phyloP scores from a whole-genome alignment of 1,140 invertebrate species.

The Pseudomyrmex concolor region DNA sequence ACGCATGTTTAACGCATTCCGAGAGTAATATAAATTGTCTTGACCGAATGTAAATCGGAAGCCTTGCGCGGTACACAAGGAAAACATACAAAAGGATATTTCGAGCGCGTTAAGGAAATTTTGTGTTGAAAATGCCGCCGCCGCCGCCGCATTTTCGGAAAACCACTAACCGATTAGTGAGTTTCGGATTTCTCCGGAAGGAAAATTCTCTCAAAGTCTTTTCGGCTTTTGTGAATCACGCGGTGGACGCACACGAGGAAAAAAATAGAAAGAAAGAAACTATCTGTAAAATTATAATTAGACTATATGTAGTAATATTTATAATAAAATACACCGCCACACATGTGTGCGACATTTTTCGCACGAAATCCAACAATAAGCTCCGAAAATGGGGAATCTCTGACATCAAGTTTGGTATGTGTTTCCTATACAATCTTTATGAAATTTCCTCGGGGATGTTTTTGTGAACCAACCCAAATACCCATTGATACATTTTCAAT shows the following conservation, averaged over 20 bases:
- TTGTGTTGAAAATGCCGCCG: too few relatives aligned
- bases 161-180: not conserved
- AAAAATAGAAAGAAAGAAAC: too few relatives aligned
- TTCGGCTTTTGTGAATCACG: not conserved
- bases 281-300: too few relatives aligned
- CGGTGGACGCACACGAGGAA: not conserved
- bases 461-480: not conserved
- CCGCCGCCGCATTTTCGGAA: conserved; percentile 16
- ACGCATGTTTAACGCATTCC: not conserved
- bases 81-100: conserved; percentile 25
- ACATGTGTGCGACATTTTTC: not conserved
- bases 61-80: not conserved
- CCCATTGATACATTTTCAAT: conserved; percentile 20
- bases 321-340: too few relatives aligned
- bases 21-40: conserved; percentile 2
- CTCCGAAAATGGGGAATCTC: too few relatives aligned
- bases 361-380: too few relatives aligned
- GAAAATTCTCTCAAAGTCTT: conserved; percentile 11
- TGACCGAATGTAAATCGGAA: conserved; percentile 5
- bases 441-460: conserved; percentile 11
- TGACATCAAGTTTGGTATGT: too few relatives aligned
- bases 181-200: not conserved
- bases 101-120: conserved; percentile 23
- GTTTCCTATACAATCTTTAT: not conserved
- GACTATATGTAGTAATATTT: too few relatives aligned